Evolutionary conservation across 2,113 vertebrate genomes (phyloP), one percentile per base, ranked within the genome.

Genomic region (Pollachius pollachius): DNA sequence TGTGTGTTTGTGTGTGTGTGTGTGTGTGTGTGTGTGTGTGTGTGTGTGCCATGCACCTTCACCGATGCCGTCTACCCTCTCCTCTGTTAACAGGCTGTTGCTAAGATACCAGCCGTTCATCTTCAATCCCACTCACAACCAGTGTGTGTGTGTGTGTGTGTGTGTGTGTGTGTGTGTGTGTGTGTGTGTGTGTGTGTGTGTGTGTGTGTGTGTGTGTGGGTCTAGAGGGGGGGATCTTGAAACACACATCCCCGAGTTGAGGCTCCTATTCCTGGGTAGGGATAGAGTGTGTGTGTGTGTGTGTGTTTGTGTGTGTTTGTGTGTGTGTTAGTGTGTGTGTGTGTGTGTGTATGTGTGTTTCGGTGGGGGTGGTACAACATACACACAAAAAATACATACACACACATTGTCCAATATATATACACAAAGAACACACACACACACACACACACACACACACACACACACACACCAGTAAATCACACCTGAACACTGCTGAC

Each of bases 101-200:
- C 87, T 87, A 87, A 84, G 87, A 87, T 83, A 89, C 87, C 69
- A 80, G 63, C 73, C 59, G 69, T 67, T 83, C 79, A 77, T 84
- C 74, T 79, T 78, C 64, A 77, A 81, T 81, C 81, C 72, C 80
- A 81, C 83, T 77, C 74, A 76, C 69, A 65, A 73, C 59, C 59
- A 64, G n/a, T 25, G 9, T 54, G 27, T 70, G 57, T 69, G 69
- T 72, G 52, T 72, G 19, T 63, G 66, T 75, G 37, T 68, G 68
- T 56, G 61, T 68, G 70, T 74, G 64, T 66, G 68, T 34, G 30
- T 48, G 30, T 34, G 30, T 34, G 30, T 34, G 30, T 34, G 30
- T 34, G 30, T 34, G 30, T 34, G 30, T 30, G 30, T 30, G 30
- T 30, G 30, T 30, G 30, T 30, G 27, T 27, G 27, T 27, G 27